These are phyloP conservation scores for Bryconaethiops microstoma DNA, from an alignment of 2,797 vertebrate species.

Conservation along the genomic window DNA sequence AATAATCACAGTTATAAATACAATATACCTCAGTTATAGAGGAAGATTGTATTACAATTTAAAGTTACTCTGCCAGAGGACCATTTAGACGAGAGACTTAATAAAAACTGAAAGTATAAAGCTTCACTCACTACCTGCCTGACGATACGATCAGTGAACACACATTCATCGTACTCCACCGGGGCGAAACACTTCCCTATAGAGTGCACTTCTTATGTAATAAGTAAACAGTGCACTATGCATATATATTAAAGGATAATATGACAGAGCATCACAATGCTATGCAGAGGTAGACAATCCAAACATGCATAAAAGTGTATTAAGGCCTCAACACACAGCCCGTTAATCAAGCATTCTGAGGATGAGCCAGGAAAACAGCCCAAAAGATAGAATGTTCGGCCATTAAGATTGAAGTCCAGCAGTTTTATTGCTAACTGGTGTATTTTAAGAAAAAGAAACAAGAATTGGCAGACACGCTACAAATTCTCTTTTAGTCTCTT, in stretches of 20 bases:
- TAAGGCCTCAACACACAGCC: background rate
- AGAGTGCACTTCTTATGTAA: background rate
- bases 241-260: background rate
- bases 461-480: background rate
- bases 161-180: background rate
- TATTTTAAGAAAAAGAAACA: background rate
- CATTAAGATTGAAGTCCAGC: background rate
- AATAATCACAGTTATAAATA: background rate
- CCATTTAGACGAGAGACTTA: background rate
- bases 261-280: background rate
- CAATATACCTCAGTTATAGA: background rate
- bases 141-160: conserved; percentile 7
- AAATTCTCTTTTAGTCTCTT: background rate
- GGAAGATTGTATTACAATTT: background rate
- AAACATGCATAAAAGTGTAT: conserved; percentile 14
- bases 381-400: background rate
- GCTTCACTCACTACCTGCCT: background rate
- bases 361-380: background rate
- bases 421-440: background rate
- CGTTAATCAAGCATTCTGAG: background rate
- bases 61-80: background rate
- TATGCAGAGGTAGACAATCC: conserved; percentile 24
- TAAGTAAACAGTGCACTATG: background rate
- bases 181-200: background rate
- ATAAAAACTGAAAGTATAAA: background rate